These are phyloP conservation scores for Drosophila leontia DNA, from an alignment of 1,140 invertebrate genomes.

Conservation along the genomic window DNA sequence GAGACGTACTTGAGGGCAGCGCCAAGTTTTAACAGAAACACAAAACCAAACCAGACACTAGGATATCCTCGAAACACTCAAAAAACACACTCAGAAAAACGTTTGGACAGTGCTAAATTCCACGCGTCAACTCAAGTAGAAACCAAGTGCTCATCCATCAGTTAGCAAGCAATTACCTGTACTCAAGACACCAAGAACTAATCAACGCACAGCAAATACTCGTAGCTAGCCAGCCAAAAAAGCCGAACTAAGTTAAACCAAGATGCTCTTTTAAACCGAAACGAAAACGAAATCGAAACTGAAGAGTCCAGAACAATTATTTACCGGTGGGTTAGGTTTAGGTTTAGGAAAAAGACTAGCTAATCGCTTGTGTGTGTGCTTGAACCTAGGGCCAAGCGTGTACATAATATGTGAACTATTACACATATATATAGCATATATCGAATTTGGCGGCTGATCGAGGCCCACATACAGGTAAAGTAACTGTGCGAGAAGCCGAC, in stretches of 20 bases:
- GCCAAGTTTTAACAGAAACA: conserved; percentile 30
- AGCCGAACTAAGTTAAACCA: conserved; percentile 21
- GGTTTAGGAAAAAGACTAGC: conserved; percentile 55
- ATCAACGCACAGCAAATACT: conserved; percentile 66
- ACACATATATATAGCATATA: not conserved
- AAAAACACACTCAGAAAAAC: conserved; percentile 2
- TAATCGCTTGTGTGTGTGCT: conserved; percentile 37
- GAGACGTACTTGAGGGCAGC: conserved; percentile 30
- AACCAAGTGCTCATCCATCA: conserved; percentile 54
- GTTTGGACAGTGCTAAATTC: conserved; percentile 13
- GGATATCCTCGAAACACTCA: conserved; percentile 16
- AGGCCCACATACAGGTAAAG: conserved; percentile 41
- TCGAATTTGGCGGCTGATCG: conserved; percentile 38
- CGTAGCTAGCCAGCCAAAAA: conserved; percentile 50
- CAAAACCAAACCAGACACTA: conserved; percentile 26
- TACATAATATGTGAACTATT: conserved; percentile 28
- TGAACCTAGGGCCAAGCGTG: conserved; percentile 31
- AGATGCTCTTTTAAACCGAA: conserved; percentile 32
- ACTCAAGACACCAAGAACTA: conserved; percentile 50
- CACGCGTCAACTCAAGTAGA: conserved; percentile 41
- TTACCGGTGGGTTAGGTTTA: conserved; percentile 44
- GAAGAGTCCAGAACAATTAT: conserved; percentile 52
- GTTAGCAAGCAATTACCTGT: conserved; percentile 33
- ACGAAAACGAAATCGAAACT: conserved; percentile 17
- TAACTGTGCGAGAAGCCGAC: not conserved